Base-by-base conservation (phyloP, 1,140 invertebrate genomes). In the Pinna nobilis region DNA sequence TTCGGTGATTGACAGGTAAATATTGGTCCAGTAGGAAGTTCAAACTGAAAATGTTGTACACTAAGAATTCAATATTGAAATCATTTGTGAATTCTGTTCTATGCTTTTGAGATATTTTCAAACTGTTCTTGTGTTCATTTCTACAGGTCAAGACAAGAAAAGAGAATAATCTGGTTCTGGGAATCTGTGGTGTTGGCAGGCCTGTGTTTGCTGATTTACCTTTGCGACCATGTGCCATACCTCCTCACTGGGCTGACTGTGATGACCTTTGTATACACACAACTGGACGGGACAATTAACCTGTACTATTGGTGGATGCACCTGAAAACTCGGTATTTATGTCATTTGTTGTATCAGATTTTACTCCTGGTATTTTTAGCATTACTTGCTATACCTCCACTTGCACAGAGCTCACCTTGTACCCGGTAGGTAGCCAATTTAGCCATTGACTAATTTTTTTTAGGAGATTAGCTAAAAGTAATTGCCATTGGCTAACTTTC, bases 111-210 rank as follows among this genome's bases (percentile, higher is more conserved):
- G 20, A 47, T 18, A 47, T 47, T 15, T 47, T 47, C 15, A 15
- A 47, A 20, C 15, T 47, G 44, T 47, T 20, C 15, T 47, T 3
- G n/a, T 57, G 13, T 77, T 53, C 63, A 51, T 77, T 37, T 73
- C 81, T 83, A 47, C 74, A 88, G 87, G 35, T 81, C 67, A 77
- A 74, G 79, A 61, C 53, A 64, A 30, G 82, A 88, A 77, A 88
- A 87, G 69, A 77, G 76, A 41, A 78, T 49, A 13, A 86, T 88
- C 23, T 88, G 87, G 87, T 68, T 87, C 35, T 82, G 71, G 69
- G 87, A 88, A 59, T 81, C 85, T n/a, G 39, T 76, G n/a, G 74
- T 77, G 7, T 61, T 88, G 50, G 13, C 72, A 9, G 11, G 73
- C 7, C 25, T 86, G 9, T 84, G 77, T 50, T 3, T 84, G 3